phyloP scores from a whole-genome alignment of 2,113 vertebrate genomes.

The Marcusenius ussheri region DNA sequence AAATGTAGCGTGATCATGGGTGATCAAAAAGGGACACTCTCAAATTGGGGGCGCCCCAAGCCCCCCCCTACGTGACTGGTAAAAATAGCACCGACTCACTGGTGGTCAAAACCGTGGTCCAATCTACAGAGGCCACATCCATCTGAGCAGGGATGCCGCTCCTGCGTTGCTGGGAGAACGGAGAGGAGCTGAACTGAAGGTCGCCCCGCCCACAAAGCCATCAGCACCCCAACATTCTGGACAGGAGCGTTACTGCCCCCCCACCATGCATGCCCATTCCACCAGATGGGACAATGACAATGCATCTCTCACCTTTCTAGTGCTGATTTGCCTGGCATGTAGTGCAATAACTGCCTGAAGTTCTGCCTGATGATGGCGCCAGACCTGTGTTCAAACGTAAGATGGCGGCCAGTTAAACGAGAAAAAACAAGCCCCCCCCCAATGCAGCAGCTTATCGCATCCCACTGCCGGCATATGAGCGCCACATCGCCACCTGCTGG shows the following conservation, averaged over 20 bases:
- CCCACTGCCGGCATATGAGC: background rate
- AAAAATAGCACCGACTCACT: background rate
- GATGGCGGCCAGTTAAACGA: background rate
- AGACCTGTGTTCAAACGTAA: background rate
- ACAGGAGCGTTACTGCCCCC: slow-evolving; percentile 25
- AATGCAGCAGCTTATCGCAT: background rate
- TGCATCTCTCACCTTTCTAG: background rate
- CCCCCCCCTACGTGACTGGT: background rate
- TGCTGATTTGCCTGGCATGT: background rate
- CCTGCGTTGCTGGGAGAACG: slow-evolving; percentile 19
- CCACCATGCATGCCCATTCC: background rate
- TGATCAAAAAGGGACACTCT: slow-evolving; percentile 20
- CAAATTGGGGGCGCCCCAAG: background rate
- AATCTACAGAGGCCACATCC: background rate
- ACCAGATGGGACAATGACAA: background rate
- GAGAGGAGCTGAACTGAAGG: slow-evolving; percentile 37
- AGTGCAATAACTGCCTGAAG: background rate
- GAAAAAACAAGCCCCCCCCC: background rate
- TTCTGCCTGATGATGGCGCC: background rate
- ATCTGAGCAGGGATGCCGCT: background rate
- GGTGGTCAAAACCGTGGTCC: background rate
- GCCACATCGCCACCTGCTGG: background rate
- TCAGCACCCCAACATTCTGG: slow-evolving; percentile 28
- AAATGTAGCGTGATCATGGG: slow-evolving; percentile 18
- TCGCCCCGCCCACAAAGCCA: slow-evolving; percentile 26